A percentile compares a stretch with the other conserved stretches of the same genome.
Evolutionary conservation across 2,888 invertebrate species (phyloP).

Genomic region (Drosophila atripex): DNA sequence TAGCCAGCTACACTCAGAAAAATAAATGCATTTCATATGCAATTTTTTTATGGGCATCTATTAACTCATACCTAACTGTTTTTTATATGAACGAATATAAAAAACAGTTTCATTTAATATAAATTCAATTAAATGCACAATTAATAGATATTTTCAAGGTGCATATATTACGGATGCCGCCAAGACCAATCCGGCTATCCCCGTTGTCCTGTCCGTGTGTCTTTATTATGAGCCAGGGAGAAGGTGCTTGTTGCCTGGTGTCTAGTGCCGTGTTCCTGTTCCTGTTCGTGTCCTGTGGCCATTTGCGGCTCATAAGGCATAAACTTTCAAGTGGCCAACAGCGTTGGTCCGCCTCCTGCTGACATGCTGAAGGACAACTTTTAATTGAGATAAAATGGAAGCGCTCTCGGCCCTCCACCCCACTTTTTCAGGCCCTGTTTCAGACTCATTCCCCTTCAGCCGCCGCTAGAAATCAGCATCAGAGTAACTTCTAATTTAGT

Average conservation of each 20-base stretch:
- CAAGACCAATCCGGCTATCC: background rate
- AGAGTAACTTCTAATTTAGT: conserved; percentile 80
- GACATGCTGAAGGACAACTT: conserved; percentile 78
- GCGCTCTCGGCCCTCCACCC: conserved; percentile 21
- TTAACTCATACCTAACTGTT: background rate
- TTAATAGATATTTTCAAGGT: background rate
- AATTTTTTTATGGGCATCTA: background rate
- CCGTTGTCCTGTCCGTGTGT: conserved; percentile 55
- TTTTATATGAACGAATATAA: background rate
- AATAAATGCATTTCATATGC: background rate
- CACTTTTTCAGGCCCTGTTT: background rate
- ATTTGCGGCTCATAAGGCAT: conserved; percentile 80
- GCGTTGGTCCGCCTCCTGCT: conserved; percentile 51
- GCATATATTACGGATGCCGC: background rate
- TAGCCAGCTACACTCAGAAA: conserved; percentile 22
- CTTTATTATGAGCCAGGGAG: conserved; percentile 62
- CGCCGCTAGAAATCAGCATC: conserved; percentile 68
- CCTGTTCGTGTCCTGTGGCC: conserved; percentile 69
- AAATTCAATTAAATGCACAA: background rate
- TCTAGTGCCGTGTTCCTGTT: conserved; percentile 33
- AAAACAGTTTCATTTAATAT: background rate
- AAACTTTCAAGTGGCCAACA: conserved; percentile 77
- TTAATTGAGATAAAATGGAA: conserved; percentile 78
- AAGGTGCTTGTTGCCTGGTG: conserved; percentile 15
- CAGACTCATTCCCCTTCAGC: background rate